Evolutionary conservation across 2,797 vertebrate genomes (phyloP).

Genomic region (Tokudaia tokunoshimensis): DNA sequence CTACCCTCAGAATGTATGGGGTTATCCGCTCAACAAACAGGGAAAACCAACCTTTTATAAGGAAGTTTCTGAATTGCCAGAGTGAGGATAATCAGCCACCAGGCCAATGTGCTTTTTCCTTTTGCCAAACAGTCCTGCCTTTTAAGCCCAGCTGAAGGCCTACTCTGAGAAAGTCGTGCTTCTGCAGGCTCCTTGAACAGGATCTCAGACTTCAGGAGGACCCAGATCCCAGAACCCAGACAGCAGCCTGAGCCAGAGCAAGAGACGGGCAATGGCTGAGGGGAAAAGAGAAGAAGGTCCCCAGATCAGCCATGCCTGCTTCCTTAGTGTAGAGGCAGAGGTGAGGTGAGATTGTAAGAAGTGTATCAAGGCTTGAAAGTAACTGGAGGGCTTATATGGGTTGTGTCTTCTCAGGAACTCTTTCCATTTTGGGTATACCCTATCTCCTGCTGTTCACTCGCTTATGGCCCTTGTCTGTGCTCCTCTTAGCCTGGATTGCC

Average conservation of each 20-base stretch:
- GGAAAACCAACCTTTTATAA: slow-evolving; percentile 27
- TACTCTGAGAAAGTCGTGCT: slow-evolving; percentile 3
- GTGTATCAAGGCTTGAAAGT: slow-evolving; percentile 39
- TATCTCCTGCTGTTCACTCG: slow-evolving; percentile 93
- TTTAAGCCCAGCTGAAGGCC: not conserved
- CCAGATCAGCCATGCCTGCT: not conserved
- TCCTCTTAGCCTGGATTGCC: slow-evolving; percentile 92
- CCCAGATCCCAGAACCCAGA: not conserved
- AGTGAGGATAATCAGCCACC: not conserved
- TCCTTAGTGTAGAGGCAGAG: slow-evolving; percentile 12
- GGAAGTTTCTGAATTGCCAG: not conserved
- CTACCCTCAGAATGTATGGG: not conserved
- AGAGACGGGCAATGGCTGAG: not conserved
- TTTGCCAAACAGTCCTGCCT: not conserved
- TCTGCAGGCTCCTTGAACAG: slow-evolving; percentile 24
- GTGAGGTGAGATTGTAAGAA: not conserved
- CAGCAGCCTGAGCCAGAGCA: not conserved
- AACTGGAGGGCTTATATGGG: slow-evolving; percentile 15
- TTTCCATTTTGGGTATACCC: slow-evolving; percentile 87
- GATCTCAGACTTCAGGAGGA: not conserved
- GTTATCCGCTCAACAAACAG: slow-evolving; percentile 37
- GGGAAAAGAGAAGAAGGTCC: not conserved
- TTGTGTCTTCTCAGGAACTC: slow-evolving; percentile 86
- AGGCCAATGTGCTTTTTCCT: not conserved
- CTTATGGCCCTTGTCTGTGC: slow-evolving; percentile 91